Base-by-base conservation (phyloP, 2,113 vertebrate species). In the Balaeniceps rex region DNA sequence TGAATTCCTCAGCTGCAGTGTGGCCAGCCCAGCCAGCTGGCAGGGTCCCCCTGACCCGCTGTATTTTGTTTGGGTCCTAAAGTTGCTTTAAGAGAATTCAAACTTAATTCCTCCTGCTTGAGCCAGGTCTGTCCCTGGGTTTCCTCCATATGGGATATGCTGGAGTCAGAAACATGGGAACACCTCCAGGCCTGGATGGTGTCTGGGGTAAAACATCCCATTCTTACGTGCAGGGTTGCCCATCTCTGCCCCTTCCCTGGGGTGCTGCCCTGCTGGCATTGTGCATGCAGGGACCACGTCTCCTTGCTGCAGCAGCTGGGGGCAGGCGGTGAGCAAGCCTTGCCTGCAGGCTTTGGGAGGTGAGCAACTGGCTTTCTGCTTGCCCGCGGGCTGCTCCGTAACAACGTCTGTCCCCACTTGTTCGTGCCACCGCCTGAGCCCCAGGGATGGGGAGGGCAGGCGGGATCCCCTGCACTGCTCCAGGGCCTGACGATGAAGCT, bases 281-380 rank as follows among this genome's bases (percentile, higher is more conserved):
- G 8, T 12, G 46, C 9, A 1, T 1, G 6, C 46, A 17, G 63
- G 68, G 69, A 51, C 75, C 8, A 2, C 0, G 1, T 52, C 49
- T 40, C 58, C 44, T 49, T 46, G 68, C 55, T 0, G 5, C 40
- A 15, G 86, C 70, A 89, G 72, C 83, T 72, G 83, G 14, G 42
- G 65, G 49, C 74, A 44, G 63, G 42, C 0, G 2, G 13, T 15
- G 86, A 72, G 55, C 78, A 54, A 69, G 82, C 78, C 49, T n/a
- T 47, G 54, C 51, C 90, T 0, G 8, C 80, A 15, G 76, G 77
- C 61, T 75, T 28, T 60, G 64, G 2, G 0, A 54, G 75, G 84
- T 36, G 88, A 93, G 70, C 75, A 75, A 8, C 58, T 54, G 68
- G 74, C 78, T 90, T 26, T 76, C 80, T 49, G 91, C 88, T 88